Conservation (phyloP, 1,140 invertebrate genomes). For the Papilio glaucus region DNA sequence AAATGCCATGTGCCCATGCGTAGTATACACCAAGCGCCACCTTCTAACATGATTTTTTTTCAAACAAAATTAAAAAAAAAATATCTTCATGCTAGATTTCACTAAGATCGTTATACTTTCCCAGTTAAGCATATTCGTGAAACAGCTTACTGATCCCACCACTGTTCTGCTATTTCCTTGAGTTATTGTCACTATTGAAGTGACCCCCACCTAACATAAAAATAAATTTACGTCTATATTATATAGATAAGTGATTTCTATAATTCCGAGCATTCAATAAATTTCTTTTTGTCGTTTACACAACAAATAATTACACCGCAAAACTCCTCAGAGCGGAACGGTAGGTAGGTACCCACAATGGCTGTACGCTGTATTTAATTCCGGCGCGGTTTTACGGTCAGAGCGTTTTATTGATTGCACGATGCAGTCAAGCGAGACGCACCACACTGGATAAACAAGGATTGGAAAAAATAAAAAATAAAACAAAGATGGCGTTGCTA, state of each 20-base stretch:
- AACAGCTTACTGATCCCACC: too few relatives aligned
- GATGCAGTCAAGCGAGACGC: conserved; percentile 68
- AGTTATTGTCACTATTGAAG: too few relatives aligned
- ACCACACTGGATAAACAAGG: conserved; percentile 77
- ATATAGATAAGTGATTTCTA: conserved; percentile 19
- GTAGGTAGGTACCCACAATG: conserved; percentile 51
- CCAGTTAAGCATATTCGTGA: too few relatives aligned
- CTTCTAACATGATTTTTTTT: too few relatives aligned
- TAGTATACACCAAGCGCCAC: too few relatives aligned
- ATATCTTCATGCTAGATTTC: too few relatives aligned
- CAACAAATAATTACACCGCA: conserved; percentile 49
- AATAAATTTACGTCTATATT: not conserved
- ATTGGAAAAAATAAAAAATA: conserved; percentile 73
- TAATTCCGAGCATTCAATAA: conserved; percentile 30
- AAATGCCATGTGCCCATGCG: too few relatives aligned
- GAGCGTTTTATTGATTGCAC: conserved; percentile 77
- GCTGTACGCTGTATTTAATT: conserved; percentile 69
- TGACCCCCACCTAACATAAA: not conserved
- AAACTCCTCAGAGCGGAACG: conserved; percentile 49
- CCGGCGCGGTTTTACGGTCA: conserved; percentile 69
- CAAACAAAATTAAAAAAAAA: too few relatives aligned
- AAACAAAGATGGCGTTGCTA: conserved; percentile 72
- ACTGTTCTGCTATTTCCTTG: too few relatives aligned
- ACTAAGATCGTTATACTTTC: too few relatives aligned
- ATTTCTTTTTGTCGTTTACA: conserved; percentile 33